These are phyloP conservation scores for Aphrophora alni DNA, from an alignment of 2,888 invertebrate genomes.

Conservation along the genomic window DNA sequence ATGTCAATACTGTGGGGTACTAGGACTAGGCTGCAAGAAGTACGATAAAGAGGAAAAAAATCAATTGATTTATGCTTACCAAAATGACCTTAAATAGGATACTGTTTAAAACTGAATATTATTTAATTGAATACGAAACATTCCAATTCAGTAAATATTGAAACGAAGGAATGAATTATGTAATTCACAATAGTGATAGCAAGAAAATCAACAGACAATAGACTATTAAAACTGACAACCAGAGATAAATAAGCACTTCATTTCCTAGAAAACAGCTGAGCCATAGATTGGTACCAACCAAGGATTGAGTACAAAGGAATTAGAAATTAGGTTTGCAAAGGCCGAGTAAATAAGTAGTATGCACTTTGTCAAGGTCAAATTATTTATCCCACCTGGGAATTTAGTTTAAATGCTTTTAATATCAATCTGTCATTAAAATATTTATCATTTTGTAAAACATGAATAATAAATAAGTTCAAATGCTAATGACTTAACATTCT, in stretches of 20 bases:
- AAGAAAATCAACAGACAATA: constrained; percentile 1
- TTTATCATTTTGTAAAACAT: too few species aligned
- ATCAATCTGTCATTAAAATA: too few species aligned
- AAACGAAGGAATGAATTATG: neutral
- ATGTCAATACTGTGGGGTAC: neutral
- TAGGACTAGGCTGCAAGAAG: neutral
- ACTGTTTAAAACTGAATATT: neutral
- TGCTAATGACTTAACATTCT: too few species aligned
- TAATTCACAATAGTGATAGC: neutral
- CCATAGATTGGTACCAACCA: neutral
- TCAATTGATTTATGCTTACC: constrained; percentile 2
- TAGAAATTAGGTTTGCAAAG: neutral
- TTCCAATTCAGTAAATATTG: neutral
- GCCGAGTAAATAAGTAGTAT: neutral
- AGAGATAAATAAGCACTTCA: neutral
- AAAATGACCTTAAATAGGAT: neutral
- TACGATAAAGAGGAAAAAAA: neutral
- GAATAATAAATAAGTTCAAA: too few species aligned
- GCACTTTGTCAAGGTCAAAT: neutral
- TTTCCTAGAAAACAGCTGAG: constrained; percentile 2
- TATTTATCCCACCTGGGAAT: neutral
- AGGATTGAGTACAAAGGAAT: neutral
- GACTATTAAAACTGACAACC: constrained; percentile 1
- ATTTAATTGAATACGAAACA: neutral
- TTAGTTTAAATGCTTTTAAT: neutral